Evolutionary conservation across 2,797 vertebrate genomes (phyloP), one percentile per base, ranked within the genome.

Genomic region (Anguilla obscura): DNA sequence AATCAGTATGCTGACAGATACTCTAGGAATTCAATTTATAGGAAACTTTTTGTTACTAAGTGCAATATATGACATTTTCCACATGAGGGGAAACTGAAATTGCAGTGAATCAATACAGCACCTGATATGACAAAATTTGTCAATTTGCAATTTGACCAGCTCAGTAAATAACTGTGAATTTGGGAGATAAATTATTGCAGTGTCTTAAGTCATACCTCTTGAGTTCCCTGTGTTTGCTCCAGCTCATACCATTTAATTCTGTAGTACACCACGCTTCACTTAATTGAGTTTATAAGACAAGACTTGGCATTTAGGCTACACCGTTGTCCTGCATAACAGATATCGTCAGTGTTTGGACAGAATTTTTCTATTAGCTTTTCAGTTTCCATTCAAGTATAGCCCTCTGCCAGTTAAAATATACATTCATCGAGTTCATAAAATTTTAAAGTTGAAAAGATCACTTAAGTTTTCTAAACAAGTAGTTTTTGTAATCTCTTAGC

Each of bases 1-100:
- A 58, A 69, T 69, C 63, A 69, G 63, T 27, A 27, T 36, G 69
- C 69, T 71, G 30, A 76, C 71, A 76, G 14, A 76, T 76, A 76
- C 71, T 76, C 33, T 0, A 16, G 14, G 33, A 76, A 76, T 21
- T 76, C 1, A 36, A 76, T 76, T 33, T 14, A 76, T 36, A 36
- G 30, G 9, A 71, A 71, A 71, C 14, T 33, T 12, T 76, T 36
- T 12, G 30, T 76, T 36, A 33, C 30, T 71, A 33, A 8, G 21
- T 63, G 60, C 18, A 63, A 63, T 63, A 24, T 63, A 27, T 71
- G 27, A 71, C n/a, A 33, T 71, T 33, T 27, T 71, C 27, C 27
- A 71, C 27, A 30, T 71, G 69, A 71, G 69, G 27, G 8, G 9
- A 27, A 71, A 27, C 27, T 71, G n/a, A n/a, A 30, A 71, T 71